Conservation (phyloP, 2,888 invertebrate genomes). For the Athrips mouffetella region DNA sequence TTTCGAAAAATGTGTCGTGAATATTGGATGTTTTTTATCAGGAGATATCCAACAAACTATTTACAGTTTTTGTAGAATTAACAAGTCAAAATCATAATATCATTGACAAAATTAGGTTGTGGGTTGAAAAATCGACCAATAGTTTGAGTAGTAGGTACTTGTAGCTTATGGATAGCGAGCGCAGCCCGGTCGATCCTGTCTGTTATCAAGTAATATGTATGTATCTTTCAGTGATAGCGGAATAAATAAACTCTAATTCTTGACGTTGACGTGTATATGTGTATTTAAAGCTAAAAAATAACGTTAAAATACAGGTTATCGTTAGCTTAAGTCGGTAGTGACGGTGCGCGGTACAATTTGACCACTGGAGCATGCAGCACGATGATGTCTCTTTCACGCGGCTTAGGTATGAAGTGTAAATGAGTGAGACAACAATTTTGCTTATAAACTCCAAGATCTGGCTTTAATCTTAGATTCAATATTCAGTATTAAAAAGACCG, state of each 20-base stretch:
- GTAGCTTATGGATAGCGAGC: constrained; percentile 30
- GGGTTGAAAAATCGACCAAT: constrained; percentile 4
- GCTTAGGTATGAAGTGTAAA: not conserved
- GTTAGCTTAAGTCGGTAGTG: constrained; percentile 55
- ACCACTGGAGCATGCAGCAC: constrained; percentile 18
- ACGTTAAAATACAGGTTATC: constrained; percentile 51
- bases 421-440: constrained; percentile 9
- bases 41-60: too few relatives aligned
- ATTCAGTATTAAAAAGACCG: constrained; percentile 47
- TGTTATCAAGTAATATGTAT: constrained; percentile 58
- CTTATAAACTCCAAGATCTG: constrained; percentile 5
- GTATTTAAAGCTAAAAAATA: constrained; percentile 55
- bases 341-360: constrained; percentile 54
- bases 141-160: constrained; percentile 22
- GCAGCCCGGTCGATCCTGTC: constrained; percentile 51
- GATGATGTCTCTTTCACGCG: constrained; percentile 8
- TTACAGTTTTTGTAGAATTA: too few relatives aligned
- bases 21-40: too few relatives aligned
- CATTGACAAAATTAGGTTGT: too few relatives aligned
- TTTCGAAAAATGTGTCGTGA: too few relatives aligned
- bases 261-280: constrained; percentile 66
- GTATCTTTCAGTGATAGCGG: constrained; percentile 62
- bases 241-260: constrained; percentile 47
- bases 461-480: constrained; percentile 12
- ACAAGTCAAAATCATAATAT: too few relatives aligned